Conservation (phyloP, 2,113 vertebrate genomes). For the Tupaia tana region DNA sequence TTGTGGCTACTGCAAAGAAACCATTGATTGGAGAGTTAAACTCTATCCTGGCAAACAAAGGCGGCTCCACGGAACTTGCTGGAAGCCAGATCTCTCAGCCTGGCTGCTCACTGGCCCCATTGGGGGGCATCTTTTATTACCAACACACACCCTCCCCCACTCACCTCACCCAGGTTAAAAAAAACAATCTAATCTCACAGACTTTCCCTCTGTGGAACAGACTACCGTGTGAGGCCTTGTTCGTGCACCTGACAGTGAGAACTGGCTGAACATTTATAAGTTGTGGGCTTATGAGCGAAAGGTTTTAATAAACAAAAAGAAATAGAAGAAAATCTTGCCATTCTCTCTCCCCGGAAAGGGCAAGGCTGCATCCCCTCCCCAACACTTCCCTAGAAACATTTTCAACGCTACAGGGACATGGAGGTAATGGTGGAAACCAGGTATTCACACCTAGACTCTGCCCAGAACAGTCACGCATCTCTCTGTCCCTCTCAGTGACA, state of each 20-base stretch:
- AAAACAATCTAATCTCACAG: neutral
- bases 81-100: neutral
- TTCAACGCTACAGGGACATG: accelerated
- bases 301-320: neutral
- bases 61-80: neutral
- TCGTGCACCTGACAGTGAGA: neutral
- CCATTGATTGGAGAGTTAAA: neutral
- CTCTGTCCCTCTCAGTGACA: neutral
- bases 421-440: neutral
- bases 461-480: accelerated
- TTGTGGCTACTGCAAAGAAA: neutral
- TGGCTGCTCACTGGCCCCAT: neutral
- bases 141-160: neutral
- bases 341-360: neutral
- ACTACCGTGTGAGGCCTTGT: neutral
- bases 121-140: neutral
- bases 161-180: neutral
- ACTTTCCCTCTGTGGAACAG: neutral
- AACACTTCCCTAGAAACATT: neutral
- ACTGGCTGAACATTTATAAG: neutral
- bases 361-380: neutral
- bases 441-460: accelerated
- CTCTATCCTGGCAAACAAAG: neutral
- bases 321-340: neutral
- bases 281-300: neutral